Evolutionary conservation across 1,140 invertebrate genomes (phyloP).

Genomic region (Drosophila bocqueti): DNA sequence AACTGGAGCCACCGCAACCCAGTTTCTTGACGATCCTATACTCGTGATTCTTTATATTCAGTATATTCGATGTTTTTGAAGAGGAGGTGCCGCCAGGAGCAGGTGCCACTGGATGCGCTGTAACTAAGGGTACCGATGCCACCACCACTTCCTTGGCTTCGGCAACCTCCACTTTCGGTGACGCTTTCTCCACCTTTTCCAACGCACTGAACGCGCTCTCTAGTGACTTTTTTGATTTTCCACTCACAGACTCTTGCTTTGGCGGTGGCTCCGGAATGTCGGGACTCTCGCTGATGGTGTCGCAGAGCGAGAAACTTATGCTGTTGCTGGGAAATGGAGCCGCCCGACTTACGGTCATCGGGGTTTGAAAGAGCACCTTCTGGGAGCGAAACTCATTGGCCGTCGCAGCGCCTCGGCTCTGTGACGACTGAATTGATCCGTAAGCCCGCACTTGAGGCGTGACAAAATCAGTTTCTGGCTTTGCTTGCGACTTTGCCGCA

Average conservation of each 20-base stretch:
- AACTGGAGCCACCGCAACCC: conserved; percentile 80
- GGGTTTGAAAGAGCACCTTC: conserved; percentile 82
- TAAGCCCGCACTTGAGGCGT: conserved; percentile 73
- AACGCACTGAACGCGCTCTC: conserved; percentile 60
- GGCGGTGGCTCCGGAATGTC: conserved; percentile 50
- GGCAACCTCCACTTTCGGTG: neutral
- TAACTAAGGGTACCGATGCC: neutral
- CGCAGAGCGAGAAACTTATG: conserved; percentile 73
- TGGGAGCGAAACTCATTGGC: conserved; percentile 79
- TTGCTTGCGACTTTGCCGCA: conserved; percentile 26
- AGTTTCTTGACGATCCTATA: conserved; percentile 77
- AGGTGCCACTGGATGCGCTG: neutral
- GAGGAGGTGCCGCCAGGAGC: neutral
- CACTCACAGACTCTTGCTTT: conserved; percentile 3
- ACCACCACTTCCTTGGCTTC: conserved; percentile 10
- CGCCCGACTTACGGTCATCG: conserved; percentile 73
- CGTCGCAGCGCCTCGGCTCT: conserved; percentile 34
- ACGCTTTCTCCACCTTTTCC: neutral
- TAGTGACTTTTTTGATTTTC: conserved; percentile 70
- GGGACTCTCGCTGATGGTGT: conserved; percentile 74
- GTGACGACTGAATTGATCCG: conserved; percentile 48
- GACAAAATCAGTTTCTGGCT: conserved; percentile 61
- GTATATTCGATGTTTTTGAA: conserved; percentile 15
- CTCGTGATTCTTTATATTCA: conserved; percentile 71
- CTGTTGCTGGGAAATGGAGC: conserved; percentile 67